Conservation (phyloP, 1,140 invertebrate genomes). For the Ceratitis capitata region DNA sequence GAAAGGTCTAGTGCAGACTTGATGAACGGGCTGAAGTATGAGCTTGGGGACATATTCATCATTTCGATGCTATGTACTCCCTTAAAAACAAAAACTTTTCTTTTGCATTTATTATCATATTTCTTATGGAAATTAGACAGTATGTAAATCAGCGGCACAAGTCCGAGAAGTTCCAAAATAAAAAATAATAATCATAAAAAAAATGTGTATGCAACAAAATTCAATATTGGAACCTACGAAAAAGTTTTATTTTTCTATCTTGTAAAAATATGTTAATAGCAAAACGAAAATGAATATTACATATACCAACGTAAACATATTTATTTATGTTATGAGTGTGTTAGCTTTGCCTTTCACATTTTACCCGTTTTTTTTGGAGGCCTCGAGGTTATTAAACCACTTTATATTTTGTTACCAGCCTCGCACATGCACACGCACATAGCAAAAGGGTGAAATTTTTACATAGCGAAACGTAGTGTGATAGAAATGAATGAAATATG, state of each 20-base stretch:
- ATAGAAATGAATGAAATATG: not conserved
- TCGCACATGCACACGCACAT: not conserved
- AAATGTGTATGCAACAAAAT: not conserved
- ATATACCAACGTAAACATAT: not conserved
- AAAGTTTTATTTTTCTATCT: not conserved
- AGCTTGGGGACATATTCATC: not conserved
- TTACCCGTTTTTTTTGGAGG: not conserved
- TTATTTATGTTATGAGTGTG: not conserved
- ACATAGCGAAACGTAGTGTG: not conserved
- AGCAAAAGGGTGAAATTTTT: not conserved
- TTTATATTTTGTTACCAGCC: not conserved
- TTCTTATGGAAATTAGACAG: not conserved
- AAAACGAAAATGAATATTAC: not conserved
- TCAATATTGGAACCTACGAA: too few species aligned
- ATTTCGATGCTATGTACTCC: not conserved
- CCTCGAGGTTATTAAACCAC: not conserved
- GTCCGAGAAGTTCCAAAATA: not conserved
- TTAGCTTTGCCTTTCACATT: not conserved
- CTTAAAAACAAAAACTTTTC: not conserved
- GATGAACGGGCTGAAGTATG: not conserved
- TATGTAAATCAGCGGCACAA: not conserved
- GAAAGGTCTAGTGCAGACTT: not conserved
- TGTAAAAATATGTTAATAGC: not conserved
- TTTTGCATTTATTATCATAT: not conserved
- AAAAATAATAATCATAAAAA: not conserved